Evolutionary conservation across 2,797 vertebrate genomes (phyloP).

Genomic region (Carcharodon carcharias): DNA sequence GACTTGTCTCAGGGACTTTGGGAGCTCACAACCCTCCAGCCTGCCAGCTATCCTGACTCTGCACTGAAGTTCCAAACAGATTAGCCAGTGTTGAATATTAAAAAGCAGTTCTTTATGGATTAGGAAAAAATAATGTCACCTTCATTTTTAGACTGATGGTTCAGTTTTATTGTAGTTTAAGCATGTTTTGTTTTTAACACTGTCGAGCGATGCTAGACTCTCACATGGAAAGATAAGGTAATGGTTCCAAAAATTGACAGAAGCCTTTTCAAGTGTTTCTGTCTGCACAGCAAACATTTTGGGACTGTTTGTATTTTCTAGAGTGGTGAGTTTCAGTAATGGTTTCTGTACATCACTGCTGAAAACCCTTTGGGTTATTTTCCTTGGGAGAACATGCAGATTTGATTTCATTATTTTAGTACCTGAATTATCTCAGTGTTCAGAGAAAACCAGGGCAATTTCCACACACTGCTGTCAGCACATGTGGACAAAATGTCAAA

Average conservation of each 20-base stretch:
- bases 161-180: background rate
- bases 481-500: conserved; percentile 78
- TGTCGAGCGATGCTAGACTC: background rate
- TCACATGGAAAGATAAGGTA: background rate
- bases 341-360: conserved; percentile 16
- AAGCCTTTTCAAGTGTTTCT: conserved; percentile 1
- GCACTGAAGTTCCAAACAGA: background rate
- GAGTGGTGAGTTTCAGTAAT: background rate
- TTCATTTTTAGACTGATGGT: background rate
- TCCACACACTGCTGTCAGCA: conserved; percentile 61
- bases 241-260: background rate
- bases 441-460: conserved; percentile 52
- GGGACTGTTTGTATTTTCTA: background rate
- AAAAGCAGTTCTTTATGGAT: background rate
- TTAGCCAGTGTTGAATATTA: background rate
- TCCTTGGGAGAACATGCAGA: conserved; percentile 43
- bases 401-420: conserved; percentile 31
- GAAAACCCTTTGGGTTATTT: conserved; percentile 43
- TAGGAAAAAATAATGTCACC: background rate
- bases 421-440: conserved; percentile 38
- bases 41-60: background rate
- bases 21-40: background rate
- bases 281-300: background rate
- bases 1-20: background rate
- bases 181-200: background rate